These are phyloP conservation scores for Cryptomyrus ogoouensis DNA, from an alignment of 2,113 vertebrate species.

Conservation along the genomic window DNA sequence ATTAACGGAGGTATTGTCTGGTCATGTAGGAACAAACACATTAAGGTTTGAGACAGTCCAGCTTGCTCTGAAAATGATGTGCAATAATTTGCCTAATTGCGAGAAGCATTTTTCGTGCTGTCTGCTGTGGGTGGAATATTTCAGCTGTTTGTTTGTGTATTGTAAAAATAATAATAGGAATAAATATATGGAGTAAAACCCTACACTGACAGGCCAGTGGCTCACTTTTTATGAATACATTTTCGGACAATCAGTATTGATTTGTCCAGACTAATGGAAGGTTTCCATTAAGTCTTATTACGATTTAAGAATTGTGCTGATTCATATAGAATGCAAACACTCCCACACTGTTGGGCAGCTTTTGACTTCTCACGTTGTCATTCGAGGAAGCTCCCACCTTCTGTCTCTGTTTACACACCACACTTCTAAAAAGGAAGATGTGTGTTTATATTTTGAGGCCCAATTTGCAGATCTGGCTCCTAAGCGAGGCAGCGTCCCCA, in stretches of 20 bases:
- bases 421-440: neutral
- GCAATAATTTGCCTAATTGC: slow-evolving; percentile 33
- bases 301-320: neutral
- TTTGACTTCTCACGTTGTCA: neutral
- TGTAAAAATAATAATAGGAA: neutral
- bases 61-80: slow-evolving; percentile 42
- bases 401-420: neutral
- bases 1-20: neutral
- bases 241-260: neutral
- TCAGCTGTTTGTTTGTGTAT: neutral
- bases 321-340: neutral
- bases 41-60: slow-evolving; percentile 31
- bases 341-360: neutral
- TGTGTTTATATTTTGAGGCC: neutral
- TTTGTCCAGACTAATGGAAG: neutral
- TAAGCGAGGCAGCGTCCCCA: neutral
- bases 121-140: neutral
- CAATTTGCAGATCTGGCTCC: neutral
- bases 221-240: neutral
- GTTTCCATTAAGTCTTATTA: neutral
- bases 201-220: neutral
- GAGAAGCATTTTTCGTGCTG: slow-evolving; percentile 35
- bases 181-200: neutral
- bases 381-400: neutral
- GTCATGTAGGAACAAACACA: slow-evolving; percentile 2